Conservation (phyloP, 2,888 invertebrate genomes). For the Ormyrus labotus region DNA sequence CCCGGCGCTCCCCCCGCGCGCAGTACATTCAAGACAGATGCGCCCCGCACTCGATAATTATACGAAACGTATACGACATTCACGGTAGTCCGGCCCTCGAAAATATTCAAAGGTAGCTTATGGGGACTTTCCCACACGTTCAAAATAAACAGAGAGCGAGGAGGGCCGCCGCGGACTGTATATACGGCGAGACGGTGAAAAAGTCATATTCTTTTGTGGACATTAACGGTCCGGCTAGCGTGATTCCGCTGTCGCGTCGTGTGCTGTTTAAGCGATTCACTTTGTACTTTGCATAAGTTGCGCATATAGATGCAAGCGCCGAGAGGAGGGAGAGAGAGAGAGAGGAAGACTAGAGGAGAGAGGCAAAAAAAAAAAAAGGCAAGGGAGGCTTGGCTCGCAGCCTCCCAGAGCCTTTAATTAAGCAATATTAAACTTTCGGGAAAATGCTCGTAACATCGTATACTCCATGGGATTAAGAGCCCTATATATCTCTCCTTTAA, state of each 20-base stretch:
- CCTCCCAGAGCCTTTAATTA: slow-evolving; percentile 54
- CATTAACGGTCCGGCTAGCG: slow-evolving; percentile 57
- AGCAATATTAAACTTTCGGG: slow-evolving; percentile 57
- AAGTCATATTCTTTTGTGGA: slow-evolving; percentile 50
- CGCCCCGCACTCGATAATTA: slow-evolving; percentile 17
- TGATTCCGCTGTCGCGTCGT: slow-evolving; percentile 54
- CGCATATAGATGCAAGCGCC: slow-evolving; percentile 53
- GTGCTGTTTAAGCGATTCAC: slow-evolving; percentile 57
- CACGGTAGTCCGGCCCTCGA: neutral
- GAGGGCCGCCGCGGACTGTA: neutral
- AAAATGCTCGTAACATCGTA: slow-evolving; percentile 33
- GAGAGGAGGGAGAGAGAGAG: neutral
- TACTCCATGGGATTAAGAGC: slow-evolving; percentile 51
- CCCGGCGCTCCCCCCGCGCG: neutral
- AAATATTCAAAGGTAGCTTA: slow-evolving; percentile 40
- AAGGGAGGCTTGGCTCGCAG: neutral
- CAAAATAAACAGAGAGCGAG: slow-evolving; percentile 32
- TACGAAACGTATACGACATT: slow-evolving; percentile 14
- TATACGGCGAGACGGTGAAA: slow-evolving; percentile 27
- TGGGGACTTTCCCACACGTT: slow-evolving; percentile 49
- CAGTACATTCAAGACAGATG: neutral
- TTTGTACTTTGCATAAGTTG: slow-evolving; percentile 57
- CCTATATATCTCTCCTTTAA: slow-evolving; percentile 54
- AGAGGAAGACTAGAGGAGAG: slow-evolving; percentile 14
- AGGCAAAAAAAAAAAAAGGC: slow-evolving; percentile 6